Evolutionary conservation across 1,140 invertebrate species (phyloP), one percentile per base, ranked within the genome.

Genomic region (Antheraea pernyi): DNA sequence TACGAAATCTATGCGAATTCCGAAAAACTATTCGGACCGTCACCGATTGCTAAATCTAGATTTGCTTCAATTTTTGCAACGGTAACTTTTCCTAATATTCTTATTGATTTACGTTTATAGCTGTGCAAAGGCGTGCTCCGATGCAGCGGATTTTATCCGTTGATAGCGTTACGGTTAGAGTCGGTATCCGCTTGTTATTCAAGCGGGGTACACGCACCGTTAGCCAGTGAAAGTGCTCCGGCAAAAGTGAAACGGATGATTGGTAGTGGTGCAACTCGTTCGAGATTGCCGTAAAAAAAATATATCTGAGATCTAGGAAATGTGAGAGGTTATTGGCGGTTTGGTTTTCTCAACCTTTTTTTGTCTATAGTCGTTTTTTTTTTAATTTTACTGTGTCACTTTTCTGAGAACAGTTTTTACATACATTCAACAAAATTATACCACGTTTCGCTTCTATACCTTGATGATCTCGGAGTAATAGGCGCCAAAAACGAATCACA

Each of bases 191-290:
- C 36, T 71, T 73, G 73, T 67, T 53, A 73, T 67, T 67, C 72
- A 63, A 67, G 61, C 36, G 63, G 22, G 36, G 53, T 53, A 60
- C 53, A 42, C 76, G 75, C 82, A 85, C 85, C 84, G 88, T 90
- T 88, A 84, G 79, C 16, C 80, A 89, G 88, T 89, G 88, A 91
- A 91, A 91, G 88, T 91, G 78, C 77, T 77, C 73, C 53, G 60
- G 80, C 86, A 91, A 91, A 91, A 91, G 88, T 91, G 88, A 91
- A 91, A 91, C 86, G 84, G 78, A 81, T 79, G 80, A 79, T 83
- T 85, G 79, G 74, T 78, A 82, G 73, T 81, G 79, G 80, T 80
- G 83, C 80, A 82, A 85, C 76, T 77, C 65, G 78, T 65, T 74
- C 71, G 77, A 81, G 81, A 83, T 83, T 81, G 72, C 59, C 78